phyloP scores from a whole-genome alignment of 2,888 invertebrate genomes.

The Cryptus armator region DNA sequence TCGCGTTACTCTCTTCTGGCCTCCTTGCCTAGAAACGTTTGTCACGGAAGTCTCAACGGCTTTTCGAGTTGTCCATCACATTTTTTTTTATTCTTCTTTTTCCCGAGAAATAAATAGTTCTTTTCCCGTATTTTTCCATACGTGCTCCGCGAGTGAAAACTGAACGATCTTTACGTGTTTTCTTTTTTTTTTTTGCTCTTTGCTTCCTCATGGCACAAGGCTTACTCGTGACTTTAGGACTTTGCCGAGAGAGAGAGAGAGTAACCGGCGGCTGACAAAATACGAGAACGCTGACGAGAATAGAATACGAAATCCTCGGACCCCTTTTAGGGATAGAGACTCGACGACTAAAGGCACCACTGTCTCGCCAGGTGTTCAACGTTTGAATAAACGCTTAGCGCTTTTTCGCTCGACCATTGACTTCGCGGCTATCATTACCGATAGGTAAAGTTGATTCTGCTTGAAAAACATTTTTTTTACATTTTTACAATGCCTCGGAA shows the following conservation, averaged over 20 bases:
- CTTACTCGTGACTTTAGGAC: slow-evolving; percentile 66
- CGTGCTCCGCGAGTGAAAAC: slow-evolving; percentile 59
- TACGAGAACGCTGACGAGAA: slow-evolving; percentile 67
- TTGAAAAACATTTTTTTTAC: too few species aligned
- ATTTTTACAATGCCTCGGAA: too few species aligned
- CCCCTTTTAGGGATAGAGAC: slow-evolving; percentile 65
- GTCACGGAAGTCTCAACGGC: slow-evolving; percentile 42
- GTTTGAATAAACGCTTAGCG: slow-evolving; percentile 48
- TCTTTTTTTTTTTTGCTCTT: not conserved
- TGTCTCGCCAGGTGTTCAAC: slow-evolving; percentile 66
- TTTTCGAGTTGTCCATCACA: slow-evolving; percentile 63
- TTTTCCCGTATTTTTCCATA: slow-evolving; percentile 62
- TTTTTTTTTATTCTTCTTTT: not conserved
- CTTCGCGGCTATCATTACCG: slow-evolving; percentile 19
- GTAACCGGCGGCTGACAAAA: slow-evolving; percentile 70
- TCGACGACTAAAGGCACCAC: slow-evolving; percentile 19
- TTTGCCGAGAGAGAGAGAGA: slow-evolving; percentile 49
- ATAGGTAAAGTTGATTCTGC: slow-evolving; percentile 39
- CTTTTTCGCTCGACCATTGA: slow-evolving; percentile 39
- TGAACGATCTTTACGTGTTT: slow-evolving; percentile 36
- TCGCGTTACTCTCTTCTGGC: not conserved
- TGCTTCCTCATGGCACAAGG: too few species aligned
- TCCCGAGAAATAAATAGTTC: slow-evolving; percentile 53
- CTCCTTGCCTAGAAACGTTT: slow-evolving; percentile 34
- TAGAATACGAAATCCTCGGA: slow-evolving; percentile 69